Evolutionary conservation across 2,888 invertebrate species (phyloP).

Genomic region (Ormyrus rosae): DNA sequence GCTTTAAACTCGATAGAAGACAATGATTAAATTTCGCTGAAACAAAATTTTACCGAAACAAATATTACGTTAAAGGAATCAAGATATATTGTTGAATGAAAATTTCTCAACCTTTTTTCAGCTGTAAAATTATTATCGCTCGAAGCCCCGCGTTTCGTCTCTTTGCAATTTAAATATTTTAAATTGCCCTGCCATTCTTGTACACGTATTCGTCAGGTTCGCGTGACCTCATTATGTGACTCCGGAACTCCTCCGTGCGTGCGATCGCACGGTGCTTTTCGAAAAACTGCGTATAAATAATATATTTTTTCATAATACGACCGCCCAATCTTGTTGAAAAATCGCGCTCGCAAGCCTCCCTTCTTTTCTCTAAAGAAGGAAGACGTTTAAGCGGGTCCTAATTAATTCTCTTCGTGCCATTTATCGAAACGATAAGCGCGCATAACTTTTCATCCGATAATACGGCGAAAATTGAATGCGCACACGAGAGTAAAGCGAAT

Average conservation of each 20-base stretch:
- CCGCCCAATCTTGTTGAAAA: no score
- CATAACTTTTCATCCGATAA: neutral
- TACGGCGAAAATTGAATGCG: conserved; percentile 31
- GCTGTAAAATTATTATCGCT: no score
- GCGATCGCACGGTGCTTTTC: neutral
- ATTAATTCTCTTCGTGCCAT: conserved; percentile 14
- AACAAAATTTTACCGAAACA: no score
- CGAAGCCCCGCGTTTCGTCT: no score
- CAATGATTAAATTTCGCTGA: neutral
- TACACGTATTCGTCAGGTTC: neutral
- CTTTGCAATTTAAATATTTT: no score
- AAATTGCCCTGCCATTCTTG: neutral
- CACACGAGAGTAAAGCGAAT: conserved; percentile 12
- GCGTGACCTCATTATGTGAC: conserved; percentile 32
- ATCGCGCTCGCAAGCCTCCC: neutral
- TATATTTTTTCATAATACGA: neutral
- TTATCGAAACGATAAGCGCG: neutral
- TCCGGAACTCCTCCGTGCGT: neutral
- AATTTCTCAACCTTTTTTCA: no score
- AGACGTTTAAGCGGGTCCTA: neutral
- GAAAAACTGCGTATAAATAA: conserved; percentile 8
- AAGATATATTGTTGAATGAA: no score
- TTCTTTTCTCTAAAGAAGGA: neutral
- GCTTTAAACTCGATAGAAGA: neutral
- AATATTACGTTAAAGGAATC: no score